Base-by-base conservation (phyloP, 2,888 invertebrate genomes). In the Argyresthia albistria region DNA sequence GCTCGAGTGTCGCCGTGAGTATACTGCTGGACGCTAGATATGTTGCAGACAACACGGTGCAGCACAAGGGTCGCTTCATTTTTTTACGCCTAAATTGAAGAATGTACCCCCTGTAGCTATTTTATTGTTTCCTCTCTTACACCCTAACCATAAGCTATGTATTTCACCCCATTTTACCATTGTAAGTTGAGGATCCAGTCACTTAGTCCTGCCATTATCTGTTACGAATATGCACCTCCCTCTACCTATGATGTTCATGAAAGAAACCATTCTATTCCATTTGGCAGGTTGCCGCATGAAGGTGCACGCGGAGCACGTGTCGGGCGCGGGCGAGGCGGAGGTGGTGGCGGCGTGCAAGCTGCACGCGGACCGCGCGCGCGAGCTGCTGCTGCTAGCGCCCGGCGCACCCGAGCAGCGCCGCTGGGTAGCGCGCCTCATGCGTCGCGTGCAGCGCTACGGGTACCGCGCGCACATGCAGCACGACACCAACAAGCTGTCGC, bases 251-350 rank as follows among this genome's bases (percentile, higher is more conserved):
- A n/a, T n/a, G n/a, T n/a, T n/a, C n/a, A n/a, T n/a, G n/a, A n/a
- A n/a, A n/a, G n/a, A n/a, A n/a, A n/a, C n/a, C n/a, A n/a, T n/a
- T n/a, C n/a, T n/a, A n/a, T n/a, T n/a, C n/a, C n/a, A n/a, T n/a
- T n/a, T n/a, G n/a, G 45, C 73, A 95, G 97, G 97, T 61, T 99
- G 98, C 88, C 95, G 96, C 72, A 95, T 97, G 77, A 98, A 98
- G 90, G 95, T 99, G 70, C 99, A 99, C 87, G 96, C 96, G 80
- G 98, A 99, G 75, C 99, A 99, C 90, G 92, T 96, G 76, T 93
- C 95, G 66, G 97, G 25, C 3, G 25, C 25, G 25, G 25, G 25
- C 25, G 93, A 92, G 65, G 91, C 92, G 66, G 93, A 94, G 73
- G 95, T 95, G 76, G 92, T 98, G 72, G 96, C 96, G 59, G 97